Evolutionary conservation across 2,797 vertebrate genomes (phyloP), one percentile per base, ranked within the genome.

Genomic region (Poeciliopsis presidionis): DNA sequence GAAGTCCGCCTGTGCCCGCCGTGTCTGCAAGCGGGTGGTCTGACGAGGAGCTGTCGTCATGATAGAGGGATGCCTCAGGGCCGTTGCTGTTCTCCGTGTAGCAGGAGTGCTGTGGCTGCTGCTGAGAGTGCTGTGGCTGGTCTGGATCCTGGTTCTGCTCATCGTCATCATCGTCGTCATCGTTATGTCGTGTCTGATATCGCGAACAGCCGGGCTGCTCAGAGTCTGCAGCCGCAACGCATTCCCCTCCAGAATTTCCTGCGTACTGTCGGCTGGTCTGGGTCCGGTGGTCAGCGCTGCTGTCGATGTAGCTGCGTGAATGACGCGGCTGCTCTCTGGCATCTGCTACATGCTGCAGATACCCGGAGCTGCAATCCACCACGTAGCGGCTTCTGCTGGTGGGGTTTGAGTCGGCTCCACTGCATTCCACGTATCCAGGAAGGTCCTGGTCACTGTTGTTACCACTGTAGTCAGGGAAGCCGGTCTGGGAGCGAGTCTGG

Each of bases 281-380:
- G 0, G 91, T 86, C 51, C 86, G 70, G 80, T 95, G 95, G 81
- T 96, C 95, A 45, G 92, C 93, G 61, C 96, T 96, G 73, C 96
- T 96, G 93, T 96, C 95, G 28, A 96, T 96, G 89, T 95, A 96
- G 74, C 90, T 90, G 13, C 92, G 93, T 0, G 95, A 95, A 88
- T 94, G 91, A 83, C 93, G 94, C 0, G 88, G 85, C 45, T 49
- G 90, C 67, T 90, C 89, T 8, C 77, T 86, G 22, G 88, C 91
- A 3, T 93, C 93, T 43, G 81, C 87, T 0, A 79, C 74, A 8
- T 93, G 92, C 74, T 93, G 92, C 45, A 95, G 88, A 85, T 95
- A 96, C 3, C 90, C 86, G 6, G 87, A 90, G 18, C 95, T 96
- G 85, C 95, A 95, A 79, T 95, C 95, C 74, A 95, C 95, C 71